These are phyloP conservation scores for Melolontha melolontha DNA, from an alignment of 2,888 invertebrate species.

Conservation along the genomic window DNA sequence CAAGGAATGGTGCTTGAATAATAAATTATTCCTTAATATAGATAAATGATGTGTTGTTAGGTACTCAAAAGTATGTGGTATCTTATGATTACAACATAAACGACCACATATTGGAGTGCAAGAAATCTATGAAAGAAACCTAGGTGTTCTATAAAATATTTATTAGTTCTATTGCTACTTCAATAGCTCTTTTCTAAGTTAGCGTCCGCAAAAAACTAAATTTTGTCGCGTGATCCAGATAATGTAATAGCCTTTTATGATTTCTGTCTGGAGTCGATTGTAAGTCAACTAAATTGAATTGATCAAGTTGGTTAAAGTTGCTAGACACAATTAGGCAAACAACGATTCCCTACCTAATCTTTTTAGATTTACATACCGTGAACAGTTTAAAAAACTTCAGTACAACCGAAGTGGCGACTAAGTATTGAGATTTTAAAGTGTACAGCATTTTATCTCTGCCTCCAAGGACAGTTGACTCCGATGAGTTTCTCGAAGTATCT, in stretches of 20 bases:
- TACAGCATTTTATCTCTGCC: conserved; percentile 48
- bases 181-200: conserved; percentile 41
- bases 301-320: conserved; percentile 25
- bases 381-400: conserved; percentile 43
- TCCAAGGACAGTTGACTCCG: too few relatives aligned
- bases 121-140: too few relatives aligned
- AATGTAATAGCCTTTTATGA: conserved; percentile 41
- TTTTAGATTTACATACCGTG: conserved; percentile 43
- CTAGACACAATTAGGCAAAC: conserved; percentile 44
- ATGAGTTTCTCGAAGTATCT: conserved; percentile 27
- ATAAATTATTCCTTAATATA: too few relatives aligned
- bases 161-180: conserved; percentile 17
- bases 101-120: too few relatives aligned
- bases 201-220: conserved; percentile 42
- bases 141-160: too few relatives aligned
- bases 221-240: conserved; percentile 58
- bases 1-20: too few relatives aligned
- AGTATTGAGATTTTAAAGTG: conserved; percentile 29
- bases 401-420: conserved; percentile 37
- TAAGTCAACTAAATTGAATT: conserved; percentile 39
- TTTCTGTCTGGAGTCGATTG: conserved; percentile 41
- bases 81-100: too few relatives aligned
- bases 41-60: too few relatives aligned
- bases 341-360: conserved; percentile 42
- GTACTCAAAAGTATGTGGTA: too few relatives aligned